Base-by-base conservation (phyloP, 2,888 invertebrate species). In the Spialia ferax region DNA sequence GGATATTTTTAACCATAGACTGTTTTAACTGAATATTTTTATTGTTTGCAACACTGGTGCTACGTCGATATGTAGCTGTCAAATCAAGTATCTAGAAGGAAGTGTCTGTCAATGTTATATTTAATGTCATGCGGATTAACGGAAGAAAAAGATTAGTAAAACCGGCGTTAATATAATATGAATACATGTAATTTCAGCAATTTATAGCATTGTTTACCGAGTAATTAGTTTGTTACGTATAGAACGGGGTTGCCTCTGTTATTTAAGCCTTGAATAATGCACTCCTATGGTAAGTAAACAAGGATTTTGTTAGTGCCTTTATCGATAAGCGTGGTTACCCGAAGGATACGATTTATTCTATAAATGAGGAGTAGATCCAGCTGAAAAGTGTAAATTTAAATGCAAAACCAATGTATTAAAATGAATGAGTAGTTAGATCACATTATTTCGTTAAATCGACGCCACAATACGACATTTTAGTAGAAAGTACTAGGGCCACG, bases 51-150 rank as follows among this genome's bases (percentile, higher is more conserved):
- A 45, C 45, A 60, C 59, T 45, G 13, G 10, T 82, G 86, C 88
- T 80, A 89, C 90, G 91, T 91, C 84, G 87, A 83, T 82, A 35
- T 73, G 74, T 79, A 85, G 78, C 77, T 83, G 88, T 88, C 89
- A 45, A 45, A 11, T 1, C 1, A 26, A 26, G 10, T 29, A 10
- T 7, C 7, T 29, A 0, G 29, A 42, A 2, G 0, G n/a, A 42
- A 42, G 11, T 42, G 42, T 42, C 42, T 6, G 6, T 32, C 32
- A 35, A 35, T 13, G 35, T 35, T n/a, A n/a, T 13, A 35, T 35
- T 13, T 2, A 0, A 35, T 32, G 3, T 32, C 26, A 8, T 11
- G 8, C 32, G 11, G 10, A 35, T 35, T 11, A 3, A 35, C 8
- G 2, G 1, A 10, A 11, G 4, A 45, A 45, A 0, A 18, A 45